These are phyloP conservation scores for Aphis craccivora DNA, from an alignment of 1,140 invertebrate genomes.

Conservation along the genomic window DNA sequence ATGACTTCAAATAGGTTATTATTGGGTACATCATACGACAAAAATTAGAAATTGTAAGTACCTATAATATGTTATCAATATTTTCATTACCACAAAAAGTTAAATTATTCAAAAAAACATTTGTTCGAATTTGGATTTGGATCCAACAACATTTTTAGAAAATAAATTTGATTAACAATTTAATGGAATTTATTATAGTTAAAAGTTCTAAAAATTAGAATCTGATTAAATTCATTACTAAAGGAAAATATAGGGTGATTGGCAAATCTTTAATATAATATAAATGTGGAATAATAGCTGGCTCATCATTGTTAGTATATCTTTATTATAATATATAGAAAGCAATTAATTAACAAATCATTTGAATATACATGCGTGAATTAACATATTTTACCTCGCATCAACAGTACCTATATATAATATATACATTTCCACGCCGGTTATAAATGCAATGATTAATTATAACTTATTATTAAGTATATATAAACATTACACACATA, in stretches of 20 bases:
- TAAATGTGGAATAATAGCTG: neutral
- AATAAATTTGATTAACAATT: too few species aligned
- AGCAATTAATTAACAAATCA: conserved; percentile 1
- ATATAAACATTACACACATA: neutral
- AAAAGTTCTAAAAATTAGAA: neutral
- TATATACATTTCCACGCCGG: neutral
- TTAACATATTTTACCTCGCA: neutral
- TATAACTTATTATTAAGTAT: conserved; percentile 18
- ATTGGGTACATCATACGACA: neutral
- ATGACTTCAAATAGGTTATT: neutral
- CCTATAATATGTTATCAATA: too few species aligned
- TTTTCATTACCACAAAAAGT: too few species aligned
- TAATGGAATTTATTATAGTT: too few species aligned
- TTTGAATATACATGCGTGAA: neutral
- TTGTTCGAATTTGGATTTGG: too few species aligned
- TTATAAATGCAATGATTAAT: conserved; percentile 18
- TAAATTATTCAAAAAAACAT: too few species aligned
- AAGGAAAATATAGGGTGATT: neutral
- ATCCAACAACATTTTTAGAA: too few species aligned
- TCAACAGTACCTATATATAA: neutral
- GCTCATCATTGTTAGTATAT: neutral
- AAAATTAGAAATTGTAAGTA: neutral
- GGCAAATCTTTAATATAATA: neutral
- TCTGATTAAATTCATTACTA: neutral
- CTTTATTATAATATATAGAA: neutral